Evolutionary conservation across 2,113 vertebrate species (phyloP), one percentile per base, ranked within the genome.

Genomic region (Paracanthobrama guichenoti): DNA sequence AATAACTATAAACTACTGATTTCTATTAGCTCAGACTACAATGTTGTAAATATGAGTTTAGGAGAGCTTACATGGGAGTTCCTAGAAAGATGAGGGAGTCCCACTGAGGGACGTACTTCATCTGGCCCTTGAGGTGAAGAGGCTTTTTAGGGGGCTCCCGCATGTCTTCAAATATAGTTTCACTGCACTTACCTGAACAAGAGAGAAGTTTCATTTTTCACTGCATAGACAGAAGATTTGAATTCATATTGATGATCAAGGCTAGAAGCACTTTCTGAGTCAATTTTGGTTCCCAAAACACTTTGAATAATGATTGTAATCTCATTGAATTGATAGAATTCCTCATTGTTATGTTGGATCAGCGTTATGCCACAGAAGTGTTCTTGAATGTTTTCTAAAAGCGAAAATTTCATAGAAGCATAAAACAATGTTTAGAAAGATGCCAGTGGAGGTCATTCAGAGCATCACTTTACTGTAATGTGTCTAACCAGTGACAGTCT

Each of bases 31-130:
- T 48, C 26, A 71, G n/a, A 12, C n/a, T 31, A 26, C 62, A 20
- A 2, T 82, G 24, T 24, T 20, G 22, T 66, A 20, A 60, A 74
- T 13, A 35, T 62, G 48, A 86, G 20, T n/a, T 20, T 82, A 60
- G 75, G 14, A 48, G 53, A 2, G 64, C 91, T 95, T 92, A 95
- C 94, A 95, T 94, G 74, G 93, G 93, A 0, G 93, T 95, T 48
- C 93, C 93, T 26, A 94, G 85, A 90, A 95, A 93, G 89, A 95
- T 94, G 86, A 94, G 93, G 0, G 94, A 94, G 88, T 95, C 91
- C 94, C 94, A 95, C 88, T 93, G 92, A 6, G 93, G 90, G 57
- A 95, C 92, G 0, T 94, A 94, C 79, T 94, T 95, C 93, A 95
- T 94, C 88, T 95, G 93, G 22, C 94, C 94, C 67, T 94, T 95